Percentiles rank a stretch among this genome's conserved stretches.
These are phyloP conservation scores for Elmis aenea DNA, from an alignment of 2,888 invertebrate species.

Conservation along the genomic window DNA sequence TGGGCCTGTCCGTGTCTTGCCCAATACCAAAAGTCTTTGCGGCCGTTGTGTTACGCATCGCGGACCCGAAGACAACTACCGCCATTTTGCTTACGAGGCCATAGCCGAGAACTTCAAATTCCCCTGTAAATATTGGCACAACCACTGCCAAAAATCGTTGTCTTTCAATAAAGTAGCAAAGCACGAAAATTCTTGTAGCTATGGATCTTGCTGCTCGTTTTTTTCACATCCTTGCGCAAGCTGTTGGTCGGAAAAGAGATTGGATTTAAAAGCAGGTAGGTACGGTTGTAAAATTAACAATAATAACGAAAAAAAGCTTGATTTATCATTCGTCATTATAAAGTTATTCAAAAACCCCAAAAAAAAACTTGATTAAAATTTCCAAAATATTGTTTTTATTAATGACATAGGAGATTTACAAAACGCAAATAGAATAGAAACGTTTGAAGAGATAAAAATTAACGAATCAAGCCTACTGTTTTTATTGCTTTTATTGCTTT, in stretches of 20 bases:
- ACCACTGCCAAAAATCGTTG: conserved; percentile 34
- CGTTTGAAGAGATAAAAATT: too few species aligned
- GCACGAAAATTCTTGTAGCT: conserved; percentile 39
- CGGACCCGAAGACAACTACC: conserved; percentile 20
- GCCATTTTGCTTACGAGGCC: conserved; percentile 38
- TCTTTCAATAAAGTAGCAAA: conserved; percentile 35
- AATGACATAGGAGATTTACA: too few species aligned
- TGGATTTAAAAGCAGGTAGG: conserved; percentile 31
- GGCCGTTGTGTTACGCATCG: conserved; percentile 33
- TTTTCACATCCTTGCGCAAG: conserved; percentile 34
- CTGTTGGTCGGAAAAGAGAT: conserved; percentile 30
- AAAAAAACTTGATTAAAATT: too few species aligned
- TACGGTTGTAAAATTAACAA: too few species aligned
- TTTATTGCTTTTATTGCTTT: too few species aligned
- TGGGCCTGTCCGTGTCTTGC: conserved; percentile 38
- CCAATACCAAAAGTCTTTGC: conserved; percentile 37
- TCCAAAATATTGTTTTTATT: too few species aligned
- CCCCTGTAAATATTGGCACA: conserved; percentile 38
- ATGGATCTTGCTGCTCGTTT: conserved; percentile 29
- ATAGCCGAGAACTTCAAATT: conserved; percentile 38
- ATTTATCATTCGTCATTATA: too few species aligned
- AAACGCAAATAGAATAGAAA: too few species aligned
- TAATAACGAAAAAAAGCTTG: too few species aligned
- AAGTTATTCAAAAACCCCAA: too few species aligned
- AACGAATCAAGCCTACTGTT: too few species aligned